A percentile compares a stretch with the other conserved stretches of the same genome.
Evolutionary conservation across 2,888 invertebrate species (phyloP).

Genomic region (Drosophila greeni): DNA sequence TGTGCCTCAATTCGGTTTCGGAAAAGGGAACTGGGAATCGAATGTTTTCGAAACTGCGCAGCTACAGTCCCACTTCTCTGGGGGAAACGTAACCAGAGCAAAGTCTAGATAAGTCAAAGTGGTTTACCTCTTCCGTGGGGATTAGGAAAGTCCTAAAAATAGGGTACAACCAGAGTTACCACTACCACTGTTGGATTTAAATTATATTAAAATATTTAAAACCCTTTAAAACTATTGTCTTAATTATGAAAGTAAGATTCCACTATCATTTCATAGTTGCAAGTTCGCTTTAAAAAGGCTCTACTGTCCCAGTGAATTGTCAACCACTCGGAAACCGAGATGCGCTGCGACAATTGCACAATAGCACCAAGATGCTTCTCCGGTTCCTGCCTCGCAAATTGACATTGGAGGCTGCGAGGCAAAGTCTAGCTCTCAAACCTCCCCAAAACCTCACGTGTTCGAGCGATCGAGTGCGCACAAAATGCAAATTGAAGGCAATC

Average conservation of each 20-base stretch:
- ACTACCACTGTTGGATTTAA: too few relatives aligned
- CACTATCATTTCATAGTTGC: neutral
- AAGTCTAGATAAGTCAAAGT: neutral
- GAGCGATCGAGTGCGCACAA: neutral
- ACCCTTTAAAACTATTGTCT: neutral
- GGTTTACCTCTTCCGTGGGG: neutral
- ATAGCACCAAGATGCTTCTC: conserved; percentile 6
- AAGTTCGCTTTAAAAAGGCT: neutral
- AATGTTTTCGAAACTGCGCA: conserved; percentile 16
- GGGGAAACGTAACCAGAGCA: neutral
- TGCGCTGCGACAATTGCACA: conserved; percentile 12
- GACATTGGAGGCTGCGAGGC: conserved; percentile 1
- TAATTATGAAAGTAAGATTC: neutral
- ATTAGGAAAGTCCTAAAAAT: neutral
- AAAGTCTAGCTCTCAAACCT: neutral
- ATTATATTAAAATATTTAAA: neutral
- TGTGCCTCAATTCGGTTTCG: conserved; percentile 12
- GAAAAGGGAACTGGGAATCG: conserved; percentile 21
- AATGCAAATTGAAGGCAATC: conserved; percentile 1
- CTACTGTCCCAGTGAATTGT: conserved; percentile 8
- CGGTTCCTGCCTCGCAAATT: conserved; percentile 11
- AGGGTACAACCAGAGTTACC: neutral
- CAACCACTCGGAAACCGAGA: neutral
- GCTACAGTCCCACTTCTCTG: conserved; percentile 5
- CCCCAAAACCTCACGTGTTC: conserved; percentile 7